Evolutionary conservation across 1,140 invertebrate genomes (phyloP), one percentile per base, ranked within the genome.

Genomic region (Thalassaphorura encarpata): DNA sequence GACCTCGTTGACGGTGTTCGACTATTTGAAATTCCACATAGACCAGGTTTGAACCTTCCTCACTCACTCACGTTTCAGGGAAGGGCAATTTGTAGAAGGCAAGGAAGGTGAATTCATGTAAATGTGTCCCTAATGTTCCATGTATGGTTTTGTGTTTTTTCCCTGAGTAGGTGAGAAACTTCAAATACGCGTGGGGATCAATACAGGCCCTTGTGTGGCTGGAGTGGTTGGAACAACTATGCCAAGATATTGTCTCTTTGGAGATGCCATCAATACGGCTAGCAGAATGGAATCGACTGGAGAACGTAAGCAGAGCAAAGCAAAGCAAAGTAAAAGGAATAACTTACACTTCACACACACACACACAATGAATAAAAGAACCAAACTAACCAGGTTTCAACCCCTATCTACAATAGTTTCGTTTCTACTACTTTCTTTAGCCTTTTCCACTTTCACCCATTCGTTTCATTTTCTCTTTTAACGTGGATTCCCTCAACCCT

Each of bases 241-340:
- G 79, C 80, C 80, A 0, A 67, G 80, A 15, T 82, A 82, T 67
- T 83, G 81, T 63, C 70, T 83, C 15, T 83, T 83, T 63, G 81
- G 77, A n/a, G 56, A 58, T 33, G 8, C 75, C 1, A 73, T 79
- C 43, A 79, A 77, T 61, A 77, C 74, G 11, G 76, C 77, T 0
- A 70, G 69, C 5, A 56, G 76, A 43, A 80, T 80, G 76, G 76
- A 78, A 61, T 67, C 71, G 0, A 73, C 69, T 29, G 71, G 75
- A n/a, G 71, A 74, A 69, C 66, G 77, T 78, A 67, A 61, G 61
- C n/a, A n/a, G n/a, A n/a, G n/a, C n/a, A n/a, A n/a, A n/a, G n/a
- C n/a, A n/a, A n/a, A n/a, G n/a, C 58, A 15, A n/a, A n/a, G n/a
- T n/a, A n/a, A n/a, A n/a, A n/a, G n/a, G n/a, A n/a, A n/a, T n/a